Evolutionary conservation across 2,888 invertebrate genomes (phyloP).

Genomic region (Nomada ruficornis): DNA sequence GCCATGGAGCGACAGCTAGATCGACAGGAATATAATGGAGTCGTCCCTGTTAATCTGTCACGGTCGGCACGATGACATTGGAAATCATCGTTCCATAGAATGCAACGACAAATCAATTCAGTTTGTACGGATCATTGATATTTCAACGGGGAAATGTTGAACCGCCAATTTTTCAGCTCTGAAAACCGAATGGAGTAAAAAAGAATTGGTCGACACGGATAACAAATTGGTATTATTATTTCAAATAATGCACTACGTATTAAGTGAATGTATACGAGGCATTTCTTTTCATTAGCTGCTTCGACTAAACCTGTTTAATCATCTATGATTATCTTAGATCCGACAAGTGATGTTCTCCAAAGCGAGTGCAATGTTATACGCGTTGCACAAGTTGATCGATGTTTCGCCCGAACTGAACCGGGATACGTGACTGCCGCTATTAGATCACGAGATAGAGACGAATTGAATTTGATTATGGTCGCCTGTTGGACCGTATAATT

Average conservation of each 20-base stretch:
- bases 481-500: slow-evolving; percentile 73
- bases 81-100: slow-evolving; percentile 39
- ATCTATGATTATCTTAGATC: too few relatives aligned
- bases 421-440: slow-evolving; percentile 49
- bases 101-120: slow-evolving; percentile 15
- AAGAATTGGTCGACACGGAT: too few relatives aligned
- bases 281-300: too few relatives aligned
- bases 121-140: not conserved
- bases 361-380: too few relatives aligned
- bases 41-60: slow-evolving; percentile 15
- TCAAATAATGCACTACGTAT: too few relatives aligned
- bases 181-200: too few relatives aligned
- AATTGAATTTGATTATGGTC: slow-evolving; percentile 77
- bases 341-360: too few relatives aligned
- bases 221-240: too few relatives aligned
- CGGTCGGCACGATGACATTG: slow-evolving; percentile 40
- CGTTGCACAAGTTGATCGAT: slow-evolving; percentile 9
- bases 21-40: slow-evolving; percentile 62
- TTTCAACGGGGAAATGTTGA: not conserved
- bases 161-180: too few relatives aligned
- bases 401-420: not conserved
- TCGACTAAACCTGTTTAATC: too few relatives aligned
- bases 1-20: slow-evolving; percentile 48
- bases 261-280: too few relatives aligned
- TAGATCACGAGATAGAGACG: slow-evolving; percentile 75